Evolutionary conservation across 2,113 vertebrate genomes (phyloP), one percentile per base, ranked within the genome.

Genomic region (Machaerirhynchus nigripectus): DNA sequence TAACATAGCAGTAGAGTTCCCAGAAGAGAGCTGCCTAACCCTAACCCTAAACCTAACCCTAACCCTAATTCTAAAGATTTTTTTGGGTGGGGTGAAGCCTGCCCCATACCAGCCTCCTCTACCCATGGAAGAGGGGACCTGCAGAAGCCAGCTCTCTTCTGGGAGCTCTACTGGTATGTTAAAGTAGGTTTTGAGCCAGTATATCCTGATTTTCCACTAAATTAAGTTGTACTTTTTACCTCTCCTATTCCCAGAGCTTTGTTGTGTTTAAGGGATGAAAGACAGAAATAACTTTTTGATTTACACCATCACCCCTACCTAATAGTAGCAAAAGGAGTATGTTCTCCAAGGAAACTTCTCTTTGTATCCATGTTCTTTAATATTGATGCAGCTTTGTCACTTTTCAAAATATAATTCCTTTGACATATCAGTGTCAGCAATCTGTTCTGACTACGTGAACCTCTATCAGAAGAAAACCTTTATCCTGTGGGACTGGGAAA

Each of bases 401-500:
- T 74, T 80, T 73, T 77, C 92, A 89, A 75, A 78, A 74, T 78
- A 46, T 55, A 60, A 84, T 88, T 87, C 64, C 44, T 96, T 76
- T 88, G 50, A 83, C 59, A 1, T 96, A 46, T 91, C 90, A 80
- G 18, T 86, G 76, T 78, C 84, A 93, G 85, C 94, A 94, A 92
- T 68, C 92, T 96, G 64, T 89, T 84, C 91, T 90, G 96, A 78
- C 65, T 95, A 96, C 90, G 55, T 94, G 93, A 96, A 90, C 33
- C 53, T 92, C 94, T 95, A 76, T 78, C 63, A 93, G 77, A 93
- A 95, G 89, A 95, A 96, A 96, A 93, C 67, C 85, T 97, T 97
- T 97, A 90, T 96, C 92, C 94, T 84, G 89, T 80, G 92, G 84
- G 93, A 49, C 92, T 84, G 86, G 85, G 94, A 97, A 95, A 86